Base-by-base conservation (phyloP, 2,113 vertebrate genomes). In the Egretta garzetta region DNA sequence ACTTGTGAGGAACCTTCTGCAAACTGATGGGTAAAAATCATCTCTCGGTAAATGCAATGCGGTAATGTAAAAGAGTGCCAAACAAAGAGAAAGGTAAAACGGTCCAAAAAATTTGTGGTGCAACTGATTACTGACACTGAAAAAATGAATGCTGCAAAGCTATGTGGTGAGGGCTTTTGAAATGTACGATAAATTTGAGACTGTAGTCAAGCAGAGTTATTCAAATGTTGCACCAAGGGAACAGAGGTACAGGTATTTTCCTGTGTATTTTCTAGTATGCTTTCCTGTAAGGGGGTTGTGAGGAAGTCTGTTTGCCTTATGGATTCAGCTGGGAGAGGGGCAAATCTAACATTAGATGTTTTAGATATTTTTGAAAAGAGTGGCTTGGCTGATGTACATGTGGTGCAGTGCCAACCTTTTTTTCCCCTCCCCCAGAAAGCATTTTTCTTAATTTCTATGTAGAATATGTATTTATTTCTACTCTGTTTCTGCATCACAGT, bases 1-100 rank as follows among this genome's bases (percentile, higher is more conserved):
- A 24, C 58, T 88, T 86, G 56, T 26, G n/a, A 7, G 63, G 71
- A 74, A 91, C 50, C 68, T 91, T 86, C 39, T 58, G 50, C 66
- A 90, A 88, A 74, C 28, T 17, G 60, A 60, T 22, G 27, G 50
- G 62, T 70, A 94, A 92, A 94, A 93, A 80, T 53, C 49, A 41
- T 16, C 74, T 35, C 79, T 50, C 70, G 26, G 58, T 47, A 67
- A 96, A 35, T 18, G n/a, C 60, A 63, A 41, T 2, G 10, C 1
- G 1, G 63, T 33, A 55, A 77, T 6, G 60, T 3, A 81, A 82
- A 80, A 33, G 53, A 58, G 45, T 83, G 53, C 28, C 75, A 52
- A 19, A 64, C 33, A 58, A 32, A 66, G 24, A 39, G 28, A 60
- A 72, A 83, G 22, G 11, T 21, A 33, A 84, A 90, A 64, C 1